Base-by-base conservation (phyloP, 2,113 vertebrate species). In the Marmota flaviventris region DNA sequence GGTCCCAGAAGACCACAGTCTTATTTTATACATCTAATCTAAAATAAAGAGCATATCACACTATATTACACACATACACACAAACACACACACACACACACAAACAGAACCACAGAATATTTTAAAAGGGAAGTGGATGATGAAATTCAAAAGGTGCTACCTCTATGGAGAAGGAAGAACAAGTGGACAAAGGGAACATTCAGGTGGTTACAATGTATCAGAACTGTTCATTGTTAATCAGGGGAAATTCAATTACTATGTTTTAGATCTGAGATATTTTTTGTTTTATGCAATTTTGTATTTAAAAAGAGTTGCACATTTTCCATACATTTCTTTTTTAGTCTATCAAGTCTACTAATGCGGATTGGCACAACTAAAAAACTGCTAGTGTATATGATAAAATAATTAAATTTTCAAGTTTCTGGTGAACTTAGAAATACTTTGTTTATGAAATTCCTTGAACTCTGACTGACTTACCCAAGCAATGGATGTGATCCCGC, bases 401-500 rank as follows among this genome's bases (percentile, higher is more conserved):
- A 73, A 29, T 79, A 56, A 37, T 7, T 69, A 27, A 72, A 58
- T n/a, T n/a, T 32, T 83, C 70, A 25, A 73, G 27, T 20, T 34
- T 78, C 45, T 51, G 72, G 11, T 8, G 53, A n/a, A 39, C 53
- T 18, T 10, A 16, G 70, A 73, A 56, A 5, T 1, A 14, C 1
- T 32, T 14, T 17, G 2, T 61, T 72, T 27, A 63, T 24, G 6
- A 51, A 37, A 1, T 3, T 2, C 56, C 61, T 0, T 4, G 32
- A 5, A 6, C 39, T 2, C 27, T 4, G 0, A 87, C 97, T 2
- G 0, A 85, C 98, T 92, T 98, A 99, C 99, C 99, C 97, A 99
- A 96, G 91, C 99, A 99, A 70, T 99, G 99, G 0, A 99, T 95
- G 3, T 99, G 99, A 88, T 99, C 99, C 45, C 98, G 98, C 29